These are phyloP conservation scores for Babylonia areolata DNA, from an alignment of 1,140 invertebrate genomes.

Conservation along the genomic window DNA sequence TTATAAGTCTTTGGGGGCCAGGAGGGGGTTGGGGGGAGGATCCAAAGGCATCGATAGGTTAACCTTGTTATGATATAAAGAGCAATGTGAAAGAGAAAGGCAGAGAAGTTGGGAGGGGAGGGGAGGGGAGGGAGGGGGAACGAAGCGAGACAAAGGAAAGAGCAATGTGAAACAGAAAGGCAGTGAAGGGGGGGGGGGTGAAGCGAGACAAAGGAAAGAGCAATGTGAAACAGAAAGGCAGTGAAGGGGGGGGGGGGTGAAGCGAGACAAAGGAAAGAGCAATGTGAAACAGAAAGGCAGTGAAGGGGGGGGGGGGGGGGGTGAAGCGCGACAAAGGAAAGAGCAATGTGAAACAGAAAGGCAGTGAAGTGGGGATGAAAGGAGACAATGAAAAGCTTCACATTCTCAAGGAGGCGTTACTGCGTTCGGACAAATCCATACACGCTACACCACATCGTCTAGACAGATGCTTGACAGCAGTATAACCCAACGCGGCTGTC, in stretches of 20 bases:
- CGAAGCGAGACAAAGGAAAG: neutral
- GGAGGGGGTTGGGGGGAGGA: too few species aligned
- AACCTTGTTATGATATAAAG: neutral
- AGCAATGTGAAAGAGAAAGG: neutral
- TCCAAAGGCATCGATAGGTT: too few species aligned
- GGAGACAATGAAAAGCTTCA: too few species aligned
- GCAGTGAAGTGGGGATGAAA: too few species aligned
- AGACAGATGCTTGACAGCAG: neutral
- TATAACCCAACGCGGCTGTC: too few species aligned
- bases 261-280: neutral
- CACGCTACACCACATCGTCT: too few species aligned
- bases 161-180: neutral
- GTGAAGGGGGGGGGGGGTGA: neutral
- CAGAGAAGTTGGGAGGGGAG: neutral
- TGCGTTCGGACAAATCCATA: too few species aligned
- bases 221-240: neutral
- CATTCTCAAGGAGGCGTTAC: too few species aligned
- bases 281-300: neutral
- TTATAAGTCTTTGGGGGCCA: too few species aligned
- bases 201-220: neutral
- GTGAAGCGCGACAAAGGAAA: too few species aligned
- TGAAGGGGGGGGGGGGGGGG: neutral
- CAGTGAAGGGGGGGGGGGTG: neutral
- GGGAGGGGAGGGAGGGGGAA: neutral
- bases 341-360: too few species aligned